Evolutionary conservation across 2,888 invertebrate species (phyloP).

Genomic region (Bembecia ichneumoniformis): DNA sequence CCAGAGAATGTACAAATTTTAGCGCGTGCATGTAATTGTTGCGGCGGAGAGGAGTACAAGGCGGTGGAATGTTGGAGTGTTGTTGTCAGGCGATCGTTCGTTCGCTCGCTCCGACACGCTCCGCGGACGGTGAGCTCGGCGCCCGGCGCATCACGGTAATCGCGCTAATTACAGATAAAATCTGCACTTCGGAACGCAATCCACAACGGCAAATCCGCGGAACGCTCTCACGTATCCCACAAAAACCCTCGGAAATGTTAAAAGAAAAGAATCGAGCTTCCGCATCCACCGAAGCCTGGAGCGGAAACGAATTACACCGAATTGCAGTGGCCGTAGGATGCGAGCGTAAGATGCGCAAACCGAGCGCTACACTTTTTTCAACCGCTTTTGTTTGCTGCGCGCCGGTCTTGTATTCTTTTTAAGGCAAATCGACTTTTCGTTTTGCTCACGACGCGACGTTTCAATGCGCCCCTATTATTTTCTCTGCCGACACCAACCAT

Average conservation of each 20-base stretch:
- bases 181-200: slow-evolving; percentile 38
- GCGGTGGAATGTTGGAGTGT: slow-evolving; percentile 23
- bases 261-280: slow-evolving; percentile 33
- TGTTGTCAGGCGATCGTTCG: slow-evolving; percentile 5
- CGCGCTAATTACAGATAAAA: slow-evolving; percentile 54
- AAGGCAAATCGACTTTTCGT: slow-evolving; percentile 30
- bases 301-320: slow-evolving; percentile 24
- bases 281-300: slow-evolving; percentile 24
- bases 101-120: slow-evolving; percentile 25
- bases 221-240: slow-evolving; percentile 38
- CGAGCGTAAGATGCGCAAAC: slow-evolving; percentile 17
- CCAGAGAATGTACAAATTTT: slow-evolving; percentile 19
- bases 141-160: slow-evolving; percentile 21
- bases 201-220: slow-evolving; percentile 33
- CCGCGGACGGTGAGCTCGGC: slow-evolving; percentile 14
- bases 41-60: slow-evolving; percentile 16
- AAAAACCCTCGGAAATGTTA: slow-evolving; percentile 27
- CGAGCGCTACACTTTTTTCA: slow-evolving; percentile 16
- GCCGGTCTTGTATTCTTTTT: slow-evolving; percentile 28
- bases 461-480: slow-evolving; percentile 25
- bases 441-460: slow-evolving; percentile 37
- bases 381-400: slow-evolving; percentile 19
- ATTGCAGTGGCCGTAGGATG: slow-evolving; percentile 14
- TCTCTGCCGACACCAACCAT: slow-evolving; percentile 27
- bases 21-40: slow-evolving; percentile 25